Conservation (phyloP, 2,797 vertebrate genomes). For the Onychomys leucogaster region DNA sequence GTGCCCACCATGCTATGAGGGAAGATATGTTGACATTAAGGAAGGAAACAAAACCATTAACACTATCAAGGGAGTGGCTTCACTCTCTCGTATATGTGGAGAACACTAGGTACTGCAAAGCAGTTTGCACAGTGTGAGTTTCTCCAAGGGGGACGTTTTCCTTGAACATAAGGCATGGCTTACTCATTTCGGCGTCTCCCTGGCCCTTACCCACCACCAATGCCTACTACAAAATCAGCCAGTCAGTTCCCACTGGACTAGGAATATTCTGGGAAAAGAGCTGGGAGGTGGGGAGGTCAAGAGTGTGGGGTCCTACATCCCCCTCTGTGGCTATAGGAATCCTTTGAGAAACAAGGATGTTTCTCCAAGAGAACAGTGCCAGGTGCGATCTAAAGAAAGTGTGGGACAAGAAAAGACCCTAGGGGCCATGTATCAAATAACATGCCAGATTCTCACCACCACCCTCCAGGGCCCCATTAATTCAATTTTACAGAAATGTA, state of each 20-base stretch:
- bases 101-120: neutral
- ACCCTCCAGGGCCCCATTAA: neutral
- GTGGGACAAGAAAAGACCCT: constrained; percentile 1
- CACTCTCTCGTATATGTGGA: neutral
- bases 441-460: neutral
- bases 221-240: neutral
- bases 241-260: neutral
- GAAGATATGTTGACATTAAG: neutral
- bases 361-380: neutral
- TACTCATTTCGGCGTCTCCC: neutral
- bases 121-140: neutral
- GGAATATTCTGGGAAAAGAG: neutral
- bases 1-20: neutral
- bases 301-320: neutral
- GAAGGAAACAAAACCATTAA: neutral
- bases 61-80: neutral
- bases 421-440: neutral
- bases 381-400: constrained; percentile 27
- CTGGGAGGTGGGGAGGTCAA: too few species aligned
- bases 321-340: neutral
- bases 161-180: constrained; percentile 46
- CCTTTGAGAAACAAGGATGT: neutral
- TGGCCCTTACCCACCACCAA: neutral
- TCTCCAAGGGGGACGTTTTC: constrained; percentile 32
- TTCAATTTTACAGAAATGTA: constrained; percentile 44